Evolutionary conservation across 2,888 invertebrate species (phyloP), one percentile per base, ranked within the genome.

Genomic region (Acronicta leporina): DNA sequence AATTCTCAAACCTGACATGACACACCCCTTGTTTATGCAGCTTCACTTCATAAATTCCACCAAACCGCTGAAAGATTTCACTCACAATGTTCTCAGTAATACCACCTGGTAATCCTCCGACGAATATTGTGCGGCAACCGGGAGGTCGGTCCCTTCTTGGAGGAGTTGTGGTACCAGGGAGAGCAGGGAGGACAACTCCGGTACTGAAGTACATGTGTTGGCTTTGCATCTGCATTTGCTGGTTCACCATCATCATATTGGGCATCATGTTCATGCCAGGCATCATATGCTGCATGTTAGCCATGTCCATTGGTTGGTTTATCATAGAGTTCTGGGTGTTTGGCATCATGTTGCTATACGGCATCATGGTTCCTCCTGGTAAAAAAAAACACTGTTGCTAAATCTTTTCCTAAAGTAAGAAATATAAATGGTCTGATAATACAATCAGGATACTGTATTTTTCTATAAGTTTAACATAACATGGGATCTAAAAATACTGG

Each of bases 21-120:
- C 98, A 98, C 80, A 98, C 98, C 78, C 98, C 98, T 86, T 98
- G 98, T 82, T 97, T 97, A 65, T 98, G 98, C 79, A 98, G 92
- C 58, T 44, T 99, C 96, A 92, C 81, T 51, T 88, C 84, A 4
- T 67, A 70, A 38, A 92, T 85, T 0, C 25, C 54, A 0, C 92
- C 92, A 81, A 98, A 98, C 5, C 95, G 95, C 76, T 97, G 97
- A 88, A 99, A 99, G 62, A 99, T 97, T 87, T 99, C 98, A 61
- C 96, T 96, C 59, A 99, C 95, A 51, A 97, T 96, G 47, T 97
- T 97, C 86, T 97, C 97, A 0, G 96, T 97, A 11, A 97, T 96
- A 71, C 96, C 97, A 80, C 97, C 97, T 0, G 98, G 98, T n/a
- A 99, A 89, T 3, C 99, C 98, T 44, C 99, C 98, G 2, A 99